Conservation (phyloP, 2,888 invertebrate species). For the Lasioglossum vierecki region DNA sequence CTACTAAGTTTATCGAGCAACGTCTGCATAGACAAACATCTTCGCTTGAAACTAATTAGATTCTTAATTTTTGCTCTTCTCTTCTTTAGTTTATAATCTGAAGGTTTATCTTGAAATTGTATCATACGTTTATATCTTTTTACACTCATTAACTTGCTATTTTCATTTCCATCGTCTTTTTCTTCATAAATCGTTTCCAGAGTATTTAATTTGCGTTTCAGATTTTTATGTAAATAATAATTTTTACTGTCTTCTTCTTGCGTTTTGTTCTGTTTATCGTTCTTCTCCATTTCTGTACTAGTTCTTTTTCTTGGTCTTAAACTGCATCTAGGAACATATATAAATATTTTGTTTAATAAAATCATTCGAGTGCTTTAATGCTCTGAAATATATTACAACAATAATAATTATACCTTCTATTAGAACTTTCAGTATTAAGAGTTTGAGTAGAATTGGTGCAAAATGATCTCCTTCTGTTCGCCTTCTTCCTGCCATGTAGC, state of each 20-base stretch:
- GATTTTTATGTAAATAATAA: conserved; percentile 86
- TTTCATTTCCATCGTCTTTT: conserved; percentile 83
- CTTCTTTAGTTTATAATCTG: conserved; percentile 85
- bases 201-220: conserved; percentile 85
- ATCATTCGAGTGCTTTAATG: background rate
- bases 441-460: conserved; percentile 42
- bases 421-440: conserved; percentile 67
- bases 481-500: conserved; percentile 52
- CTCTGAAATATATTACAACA: background rate
- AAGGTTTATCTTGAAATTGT: conserved; percentile 85
- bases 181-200: conserved; percentile 88
- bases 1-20: conserved; percentile 86
- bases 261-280: background rate
- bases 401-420: conserved; percentile 75
- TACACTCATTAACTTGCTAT: conserved; percentile 84
- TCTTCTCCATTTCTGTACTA: conserved; percentile 74
- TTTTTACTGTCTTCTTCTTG: conserved; percentile 83
- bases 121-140: conserved; percentile 86
- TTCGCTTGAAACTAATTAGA: conserved; percentile 85
- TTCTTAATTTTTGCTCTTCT: conserved; percentile 86
- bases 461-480: conserved; percentile 62
- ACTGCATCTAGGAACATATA: conserved; percentile 72
- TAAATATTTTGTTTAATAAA: background rate
- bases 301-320: conserved; percentile 77
- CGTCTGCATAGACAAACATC: conserved; percentile 86